Evolutionary conservation across 1,140 invertebrate genomes (phyloP).

Genomic region (Micrasema minimum): DNA sequence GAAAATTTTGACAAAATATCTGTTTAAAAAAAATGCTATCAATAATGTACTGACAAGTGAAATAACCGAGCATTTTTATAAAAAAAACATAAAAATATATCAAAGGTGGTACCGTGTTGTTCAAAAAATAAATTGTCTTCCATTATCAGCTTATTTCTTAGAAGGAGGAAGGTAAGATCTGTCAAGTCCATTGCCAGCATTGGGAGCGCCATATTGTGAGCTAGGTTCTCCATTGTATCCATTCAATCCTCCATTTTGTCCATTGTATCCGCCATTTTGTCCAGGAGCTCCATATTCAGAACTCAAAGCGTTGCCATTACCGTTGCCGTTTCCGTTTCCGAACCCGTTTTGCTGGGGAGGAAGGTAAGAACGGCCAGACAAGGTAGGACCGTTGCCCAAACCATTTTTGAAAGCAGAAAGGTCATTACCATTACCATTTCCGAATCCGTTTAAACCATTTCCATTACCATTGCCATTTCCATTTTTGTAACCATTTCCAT

Average conservation of each 20-base stretch:
- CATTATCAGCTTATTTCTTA: too few relatives aligned
- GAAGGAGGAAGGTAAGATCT: slow-evolving; percentile 45
- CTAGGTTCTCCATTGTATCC: slow-evolving; percentile 13
- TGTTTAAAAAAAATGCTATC: too few relatives aligned
- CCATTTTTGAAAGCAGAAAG: slow-evolving; percentile 31
- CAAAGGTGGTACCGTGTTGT: too few relatives aligned
- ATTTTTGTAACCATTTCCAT: not conserved
- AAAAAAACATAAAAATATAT: too few relatives aligned
- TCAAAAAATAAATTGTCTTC: too few relatives aligned
- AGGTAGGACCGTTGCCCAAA: slow-evolving; percentile 24
- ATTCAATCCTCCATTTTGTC: slow-evolving; percentile 8
- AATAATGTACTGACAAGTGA: too few relatives aligned
- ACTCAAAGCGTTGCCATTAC: too few relatives aligned
- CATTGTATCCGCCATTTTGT: not conserved
- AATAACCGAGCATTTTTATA: too few relatives aligned
- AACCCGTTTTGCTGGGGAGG: not conserved
- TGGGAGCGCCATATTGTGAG: slow-evolving; percentile 21
- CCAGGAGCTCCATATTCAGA: slow-evolving; percentile 12
- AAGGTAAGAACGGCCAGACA: slow-evolving; percentile 8
- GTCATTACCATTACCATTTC: slow-evolving; percentile 11
- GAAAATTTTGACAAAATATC: too few relatives aligned
- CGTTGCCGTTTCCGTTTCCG: slow-evolving; percentile 13
- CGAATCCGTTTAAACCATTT: not conserved
- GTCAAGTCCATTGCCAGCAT: slow-evolving; percentile 15
- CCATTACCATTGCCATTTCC: too few relatives aligned